Percentiles rank a stretch among this genome's conserved stretches.
These are phyloP conservation scores for Micoletzkya japonica DNA, from an alignment of 2,888 invertebrate genomes.

Conservation along the genomic window DNA sequence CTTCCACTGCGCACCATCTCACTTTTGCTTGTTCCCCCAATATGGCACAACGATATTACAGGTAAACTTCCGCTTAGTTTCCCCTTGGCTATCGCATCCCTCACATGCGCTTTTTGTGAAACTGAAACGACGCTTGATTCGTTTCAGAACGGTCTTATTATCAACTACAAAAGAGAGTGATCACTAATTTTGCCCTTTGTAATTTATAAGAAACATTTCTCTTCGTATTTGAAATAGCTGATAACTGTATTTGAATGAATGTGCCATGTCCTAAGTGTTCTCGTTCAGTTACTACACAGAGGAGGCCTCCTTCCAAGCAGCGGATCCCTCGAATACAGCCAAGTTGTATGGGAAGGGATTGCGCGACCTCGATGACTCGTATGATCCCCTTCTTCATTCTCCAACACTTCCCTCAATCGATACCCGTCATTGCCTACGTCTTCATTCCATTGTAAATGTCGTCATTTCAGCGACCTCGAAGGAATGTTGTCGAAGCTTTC, in stretches of 20 bases:
- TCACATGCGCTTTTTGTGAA: no score
- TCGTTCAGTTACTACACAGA: constrained; percentile 59
- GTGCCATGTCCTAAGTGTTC: background rate
- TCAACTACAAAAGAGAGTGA: no score
- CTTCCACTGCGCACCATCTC: no score
- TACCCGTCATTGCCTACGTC: constrained; percentile 67
- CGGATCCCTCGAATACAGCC: constrained; percentile 39
- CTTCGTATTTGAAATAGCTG: no score
- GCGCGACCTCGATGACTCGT: constrained; percentile 58
- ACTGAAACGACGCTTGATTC: no score
- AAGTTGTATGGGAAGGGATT: constrained; percentile 56
- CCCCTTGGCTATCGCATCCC: background rate
- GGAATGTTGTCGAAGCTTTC: constrained; percentile 88
- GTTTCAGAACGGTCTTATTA: no score
- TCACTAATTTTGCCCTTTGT: no score
- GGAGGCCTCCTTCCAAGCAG: constrained; percentile 55
- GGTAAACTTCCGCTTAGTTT: constrained; percentile 10
- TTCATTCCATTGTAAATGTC: background rate
- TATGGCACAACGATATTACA: constrained; percentile 25
- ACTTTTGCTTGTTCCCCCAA: no score
- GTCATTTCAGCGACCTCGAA: constrained; percentile 77
- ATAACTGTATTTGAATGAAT: no score
- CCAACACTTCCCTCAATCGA: constrained; percentile 67
- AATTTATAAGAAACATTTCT: no score
- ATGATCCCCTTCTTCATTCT: background rate